Base-by-base conservation (phyloP, 2,888 invertebrate species). In the Orthonevra nobilis region DNA sequence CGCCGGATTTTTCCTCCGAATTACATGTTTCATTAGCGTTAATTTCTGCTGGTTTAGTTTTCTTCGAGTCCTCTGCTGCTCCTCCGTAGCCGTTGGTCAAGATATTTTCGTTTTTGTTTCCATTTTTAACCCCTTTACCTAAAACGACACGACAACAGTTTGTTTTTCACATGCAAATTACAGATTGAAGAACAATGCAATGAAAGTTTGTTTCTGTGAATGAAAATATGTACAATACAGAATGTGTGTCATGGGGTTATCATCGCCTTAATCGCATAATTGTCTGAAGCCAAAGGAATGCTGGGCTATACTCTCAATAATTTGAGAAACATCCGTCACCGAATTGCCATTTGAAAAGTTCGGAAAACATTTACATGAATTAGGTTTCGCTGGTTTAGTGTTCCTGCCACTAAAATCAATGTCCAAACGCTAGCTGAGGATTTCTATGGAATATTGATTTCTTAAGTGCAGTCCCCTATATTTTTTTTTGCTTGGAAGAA, bases 11-110 rank as follows among this genome's bases (percentile, higher is more conserved):
- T n/a, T n/a, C n/a, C n/a, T n/a, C n/a, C n/a, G n/a, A n/a, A n/a
- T n/a, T n/a, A n/a, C n/a, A n/a, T n/a, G n/a, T 81, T 50, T 81
- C 69, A 2, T 72, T 60, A 19, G 20, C 60, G 20, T 56, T 66
- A 19, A 77, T 63, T 42, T 82, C 79, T 3, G 74, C 54, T 14
- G 68, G 54, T 42, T 79, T 81, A 36, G 75, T 75, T 23, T 4
- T 58, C 15, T 81, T 81, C n/a, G n/a, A n/a, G n/a, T n/a, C n/a
- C n/a, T n/a, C 23, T 23, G 23, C 3, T 23, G 23, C 20, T 20
- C 20, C 26, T 14, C 40, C 23, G 61, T 87, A 86, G 0, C 88
- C 88, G 72, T 87, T 88, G 54, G 83, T 84, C 46, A 86, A 23
- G 2, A 50, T 12, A 44, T 46, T 66, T 10, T 20, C 46, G 9